Conservation (phyloP, 1,140 invertebrate genomes). For the Latrodectus geometricus region DNA sequence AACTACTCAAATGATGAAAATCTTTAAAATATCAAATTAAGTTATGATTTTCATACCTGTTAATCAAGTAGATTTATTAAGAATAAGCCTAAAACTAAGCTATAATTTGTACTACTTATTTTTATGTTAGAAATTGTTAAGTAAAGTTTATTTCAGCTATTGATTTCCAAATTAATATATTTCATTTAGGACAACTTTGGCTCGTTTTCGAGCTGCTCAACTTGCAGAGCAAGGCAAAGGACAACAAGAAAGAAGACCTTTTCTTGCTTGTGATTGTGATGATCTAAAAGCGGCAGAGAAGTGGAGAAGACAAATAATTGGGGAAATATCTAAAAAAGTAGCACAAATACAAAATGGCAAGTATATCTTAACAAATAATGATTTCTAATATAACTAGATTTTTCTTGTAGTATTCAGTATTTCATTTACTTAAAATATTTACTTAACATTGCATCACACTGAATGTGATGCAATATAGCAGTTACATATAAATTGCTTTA, state of each 20-base stretch:
- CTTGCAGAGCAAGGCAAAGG: constrained; percentile 81
- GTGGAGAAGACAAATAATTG: constrained; percentile 94
- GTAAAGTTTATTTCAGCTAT: constrained; percentile 7
- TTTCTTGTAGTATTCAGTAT: not conserved
- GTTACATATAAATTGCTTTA: too few species aligned
- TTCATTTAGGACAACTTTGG: constrained; percentile 87
- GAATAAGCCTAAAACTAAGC: too few species aligned
- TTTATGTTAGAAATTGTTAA: constrained; percentile 15
- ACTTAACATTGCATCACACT: too few species aligned
- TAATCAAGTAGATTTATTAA: too few species aligned
- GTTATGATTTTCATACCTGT: too few species aligned
- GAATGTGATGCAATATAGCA: too few species aligned
- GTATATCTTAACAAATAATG: not conserved
- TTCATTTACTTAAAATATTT: not conserved
- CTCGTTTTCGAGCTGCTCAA: constrained; percentile 94
- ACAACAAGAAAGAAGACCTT: constrained; percentile 84
- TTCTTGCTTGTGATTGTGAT: constrained; percentile 92
- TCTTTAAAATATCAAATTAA: too few species aligned
- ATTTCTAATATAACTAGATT: not conserved
- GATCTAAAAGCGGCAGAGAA: constrained; percentile 92
- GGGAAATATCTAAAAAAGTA: constrained; percentile 98
- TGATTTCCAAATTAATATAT: not conserved
- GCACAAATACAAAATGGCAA: constrained; percentile 97
- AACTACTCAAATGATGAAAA: too few species aligned
- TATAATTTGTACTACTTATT: not conserved